Conservation (phyloP, 2,113 vertebrate genomes). For the Chelonoidis abingdonii region DNA sequence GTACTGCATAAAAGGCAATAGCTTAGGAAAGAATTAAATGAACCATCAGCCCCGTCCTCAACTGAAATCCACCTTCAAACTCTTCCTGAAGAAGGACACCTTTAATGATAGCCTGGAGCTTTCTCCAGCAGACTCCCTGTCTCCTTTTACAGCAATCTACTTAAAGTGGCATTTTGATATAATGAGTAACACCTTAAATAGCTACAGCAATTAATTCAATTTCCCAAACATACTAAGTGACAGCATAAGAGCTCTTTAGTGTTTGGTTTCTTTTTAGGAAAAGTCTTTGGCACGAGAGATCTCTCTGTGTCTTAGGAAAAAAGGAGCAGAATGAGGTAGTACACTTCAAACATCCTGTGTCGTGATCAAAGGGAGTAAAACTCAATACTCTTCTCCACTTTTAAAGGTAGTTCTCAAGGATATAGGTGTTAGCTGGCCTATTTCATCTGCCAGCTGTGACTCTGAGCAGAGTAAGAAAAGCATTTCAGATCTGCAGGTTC, state of each 20-base stretch:
- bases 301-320: neutral
- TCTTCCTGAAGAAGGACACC: neutral
- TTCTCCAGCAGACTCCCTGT: neutral
- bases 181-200: neutral
- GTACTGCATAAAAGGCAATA: neutral
- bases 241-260: neutral
- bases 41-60: neutral
- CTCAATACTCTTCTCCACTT: neutral
- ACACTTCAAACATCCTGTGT: neutral
- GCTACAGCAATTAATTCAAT: neutral
- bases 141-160: neutral
- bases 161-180: neutral
- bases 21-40: neutral
- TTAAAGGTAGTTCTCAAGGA: neutral
- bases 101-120: neutral
- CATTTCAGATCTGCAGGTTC: neutral
- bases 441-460: neutral
- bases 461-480: conserved; percentile 18
- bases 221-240: neutral
- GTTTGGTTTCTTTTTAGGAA: neutral
- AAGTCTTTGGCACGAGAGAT: neutral
- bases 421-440: neutral
- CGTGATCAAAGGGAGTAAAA: neutral
- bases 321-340: neutral
- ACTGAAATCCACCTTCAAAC: neutral